Evolutionary conservation across 2,797 vertebrate genomes (phyloP), one percentile per base, ranked within the genome.

Genomic region (Chiroxiphia lanceolata): DNA sequence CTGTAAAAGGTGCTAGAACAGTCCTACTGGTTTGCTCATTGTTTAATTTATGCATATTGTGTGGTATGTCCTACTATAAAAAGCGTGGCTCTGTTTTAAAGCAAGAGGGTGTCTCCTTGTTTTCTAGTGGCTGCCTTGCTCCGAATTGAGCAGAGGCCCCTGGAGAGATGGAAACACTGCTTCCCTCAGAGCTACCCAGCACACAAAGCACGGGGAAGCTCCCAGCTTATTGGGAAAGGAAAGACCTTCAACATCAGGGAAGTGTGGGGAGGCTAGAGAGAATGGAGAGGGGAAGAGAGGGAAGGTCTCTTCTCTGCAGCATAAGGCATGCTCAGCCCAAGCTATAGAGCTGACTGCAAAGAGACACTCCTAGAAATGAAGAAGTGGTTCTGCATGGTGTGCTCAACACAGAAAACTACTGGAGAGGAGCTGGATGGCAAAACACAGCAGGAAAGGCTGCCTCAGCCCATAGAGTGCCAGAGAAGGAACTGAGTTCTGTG

Each of bases 401-500:
- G n/a, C 29, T 68, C 33, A 42, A n/a, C 18, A 13, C 23, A 53
- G 65, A 6, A 61, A 47, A 20, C 1, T 47, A 8, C 13, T 27
- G 47, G 63, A 79, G 74, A 69, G 47, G 38, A 90, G 12, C 6
- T 59, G 51, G n/a, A n/a, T 40, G 54, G 20, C 36, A 74, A 72
- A 94, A 54, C 15, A 36, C 18, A 63, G 27, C 14, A 51, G 42
- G 31, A 75, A 51, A 44, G 13, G 40, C 27, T 80, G 14, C 13
- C n/a, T 78, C 18, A 59, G 19, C 11, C 15, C 53, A 21, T 19
- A 42, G 59, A 67, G 27, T 11, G 29, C 11, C 48, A 45, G 60
- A 38, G 40, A 31, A 77, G 31, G 21, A 42, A 13, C 14, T 33
- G 40, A 11, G 7, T 42, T 59, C 50, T 92, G n/a, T 0, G 0